Conservation (phyloP, 2,113 vertebrate genomes). For the Poeciliopsis prolifica region DNA sequence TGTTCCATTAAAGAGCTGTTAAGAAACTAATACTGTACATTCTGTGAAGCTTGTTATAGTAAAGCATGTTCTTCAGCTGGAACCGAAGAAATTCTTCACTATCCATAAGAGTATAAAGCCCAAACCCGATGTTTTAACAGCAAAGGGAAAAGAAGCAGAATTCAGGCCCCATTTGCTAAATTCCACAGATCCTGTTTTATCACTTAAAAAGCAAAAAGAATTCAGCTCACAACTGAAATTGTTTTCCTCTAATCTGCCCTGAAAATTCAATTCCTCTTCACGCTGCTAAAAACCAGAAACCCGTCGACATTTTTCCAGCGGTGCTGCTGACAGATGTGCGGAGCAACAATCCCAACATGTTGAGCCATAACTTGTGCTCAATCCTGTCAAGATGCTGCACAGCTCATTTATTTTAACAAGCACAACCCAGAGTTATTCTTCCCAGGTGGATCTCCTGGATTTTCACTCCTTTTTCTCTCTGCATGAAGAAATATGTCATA, state of each 20-base stretch:
- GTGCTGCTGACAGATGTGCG: slow-evolving; percentile 5
- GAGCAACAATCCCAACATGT: slow-evolving; percentile 20
- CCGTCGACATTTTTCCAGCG: neutral
- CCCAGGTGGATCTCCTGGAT: slow-evolving; percentile 50
- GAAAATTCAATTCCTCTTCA: too few species aligned
- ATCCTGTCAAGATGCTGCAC: slow-evolving; percentile 51
- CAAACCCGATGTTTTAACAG: too few species aligned
- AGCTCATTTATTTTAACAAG: slow-evolving; percentile 56
- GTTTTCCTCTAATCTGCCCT: too few species aligned
- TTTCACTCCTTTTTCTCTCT: slow-evolving; percentile 20
- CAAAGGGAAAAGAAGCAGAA: too few species aligned
- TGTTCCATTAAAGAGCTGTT: neutral
- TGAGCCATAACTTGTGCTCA: slow-evolving; percentile 41
- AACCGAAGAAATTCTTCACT: neutral
- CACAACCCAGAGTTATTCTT: slow-evolving; percentile 50
- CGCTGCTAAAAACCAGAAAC: slow-evolving; percentile 1
- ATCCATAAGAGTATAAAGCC: too few species aligned
- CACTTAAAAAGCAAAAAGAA: too few species aligned
- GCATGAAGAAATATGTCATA: slow-evolving; percentile 25
- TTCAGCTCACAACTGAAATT: too few species aligned
- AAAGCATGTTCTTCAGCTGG: slow-evolving; percentile 2
- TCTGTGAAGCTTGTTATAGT: slow-evolving; percentile 14
- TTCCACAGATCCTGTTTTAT: too few species aligned
- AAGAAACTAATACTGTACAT: neutral
- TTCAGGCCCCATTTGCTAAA: too few species aligned